Evolutionary conservation across 2,113 vertebrate species (phyloP).

Genomic region (Siniperca knerii): DNA sequence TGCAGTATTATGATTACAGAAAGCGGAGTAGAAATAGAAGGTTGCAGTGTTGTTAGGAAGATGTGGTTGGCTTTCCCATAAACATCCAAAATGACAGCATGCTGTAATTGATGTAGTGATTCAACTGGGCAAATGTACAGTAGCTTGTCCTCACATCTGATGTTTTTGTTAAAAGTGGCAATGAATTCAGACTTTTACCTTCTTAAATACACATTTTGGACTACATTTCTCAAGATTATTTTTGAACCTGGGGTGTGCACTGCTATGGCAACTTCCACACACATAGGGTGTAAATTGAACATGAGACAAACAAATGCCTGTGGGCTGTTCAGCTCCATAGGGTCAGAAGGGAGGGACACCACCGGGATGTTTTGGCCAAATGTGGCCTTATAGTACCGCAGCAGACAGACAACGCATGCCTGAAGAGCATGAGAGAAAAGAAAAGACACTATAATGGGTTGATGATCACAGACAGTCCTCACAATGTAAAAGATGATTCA

Average conservation of each 20-base stretch:
- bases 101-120: constrained; percentile 33
- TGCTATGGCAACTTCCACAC: not conserved
- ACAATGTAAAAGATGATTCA: not conserved
- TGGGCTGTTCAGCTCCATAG: constrained; percentile 56
- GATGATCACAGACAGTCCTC: not conserved
- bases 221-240: not conserved
- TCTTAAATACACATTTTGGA: not conserved
- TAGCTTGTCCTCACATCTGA: not conserved
- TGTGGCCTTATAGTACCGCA: constrained; percentile 34
- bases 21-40: constrained; percentile 55
- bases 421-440: not conserved
- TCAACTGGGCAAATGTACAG: not conserved
- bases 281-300: constrained; percentile 55
- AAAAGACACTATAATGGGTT: not conserved
- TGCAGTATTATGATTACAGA: constrained; percentile 44
- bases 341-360: constrained; percentile 67
- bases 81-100: constrained; percentile 55
- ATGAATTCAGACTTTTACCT: not conserved
- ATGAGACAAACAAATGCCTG: constrained; percentile 76
- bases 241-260: not conserved
- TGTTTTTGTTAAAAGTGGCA: not conserved
- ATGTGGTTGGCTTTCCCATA: constrained; percentile 57
- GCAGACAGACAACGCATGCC: constrained; percentile 10
- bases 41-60: constrained; percentile 37
- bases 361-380: constrained; percentile 14